Conservation (phyloP, 2,888 invertebrate genomes). For the Amphimallon solstitiale region DNA sequence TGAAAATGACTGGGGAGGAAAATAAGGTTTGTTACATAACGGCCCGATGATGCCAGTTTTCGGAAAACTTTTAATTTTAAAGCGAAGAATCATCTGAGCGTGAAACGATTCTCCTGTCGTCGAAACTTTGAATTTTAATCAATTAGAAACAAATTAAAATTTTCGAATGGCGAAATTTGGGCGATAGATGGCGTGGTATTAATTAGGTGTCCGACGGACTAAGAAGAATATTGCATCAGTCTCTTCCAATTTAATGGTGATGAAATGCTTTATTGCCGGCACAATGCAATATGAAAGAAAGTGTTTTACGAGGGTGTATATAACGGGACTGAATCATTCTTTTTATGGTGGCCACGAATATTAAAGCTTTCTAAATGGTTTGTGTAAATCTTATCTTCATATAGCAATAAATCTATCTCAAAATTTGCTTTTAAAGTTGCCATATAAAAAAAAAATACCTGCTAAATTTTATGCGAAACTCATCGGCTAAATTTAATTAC, state of each 20-base stretch:
- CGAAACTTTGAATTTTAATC: constrained; percentile 26
- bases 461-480: no score
- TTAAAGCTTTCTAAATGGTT: no score
- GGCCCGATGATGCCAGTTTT: constrained; percentile 12
- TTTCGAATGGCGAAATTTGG: neutral
- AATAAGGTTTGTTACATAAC: constrained; percentile 18
- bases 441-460: no score
- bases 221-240: constrained; percentile 6
- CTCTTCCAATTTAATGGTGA: neutral
- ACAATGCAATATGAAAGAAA: neutral
- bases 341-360: no score
- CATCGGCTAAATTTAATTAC: no score
- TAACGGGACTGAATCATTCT: no score
- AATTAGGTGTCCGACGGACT: constrained; percentile 19
- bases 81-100: constrained; percentile 16
- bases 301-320: no score
- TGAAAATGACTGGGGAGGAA: constrained; percentile 17
- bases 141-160: constrained; percentile 25
- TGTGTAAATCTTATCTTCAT: no score
- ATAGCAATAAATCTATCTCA: no score
- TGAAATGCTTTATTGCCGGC: neutral
- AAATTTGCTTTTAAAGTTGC: no score
- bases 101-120: constrained; percentile 19
- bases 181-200: neutral
- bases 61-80: constrained; percentile 26